phyloP scores from a whole-genome alignment of 2,113 vertebrate species.

The Casuarius casuarius region DNA sequence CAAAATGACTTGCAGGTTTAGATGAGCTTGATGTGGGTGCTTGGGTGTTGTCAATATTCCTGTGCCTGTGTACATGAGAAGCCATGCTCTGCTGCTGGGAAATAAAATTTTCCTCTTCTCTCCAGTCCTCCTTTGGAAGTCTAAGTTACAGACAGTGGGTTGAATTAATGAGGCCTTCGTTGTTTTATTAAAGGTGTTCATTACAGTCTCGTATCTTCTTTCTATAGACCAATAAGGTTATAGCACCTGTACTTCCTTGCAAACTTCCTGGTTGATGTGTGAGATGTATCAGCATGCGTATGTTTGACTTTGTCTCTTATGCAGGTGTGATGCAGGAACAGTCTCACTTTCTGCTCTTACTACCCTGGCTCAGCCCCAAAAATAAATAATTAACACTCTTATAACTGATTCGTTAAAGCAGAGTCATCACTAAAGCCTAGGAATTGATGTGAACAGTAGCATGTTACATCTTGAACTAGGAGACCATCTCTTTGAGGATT shows the following conservation, averaged over 20 bases:
- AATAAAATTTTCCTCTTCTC: neutral
- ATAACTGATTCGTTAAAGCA: slow-evolving; percentile 26
- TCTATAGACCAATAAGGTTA: neutral
- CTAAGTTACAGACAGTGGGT: neutral
- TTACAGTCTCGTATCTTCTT: neutral
- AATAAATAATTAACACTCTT: slow-evolving; percentile 61
- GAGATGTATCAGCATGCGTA: neutral
- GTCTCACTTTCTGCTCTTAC: neutral
- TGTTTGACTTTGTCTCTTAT: neutral
- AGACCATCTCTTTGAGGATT: neutral
- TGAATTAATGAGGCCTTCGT: neutral
- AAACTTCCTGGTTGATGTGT: slow-evolving; percentile 12
- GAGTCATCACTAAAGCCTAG: slow-evolving; percentile 40
- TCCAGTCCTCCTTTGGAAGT: neutral
- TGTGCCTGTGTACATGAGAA: neutral
- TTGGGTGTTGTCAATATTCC: neutral
- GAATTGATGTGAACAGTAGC: neutral
- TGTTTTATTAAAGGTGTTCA: neutral
- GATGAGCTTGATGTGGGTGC: neutral
- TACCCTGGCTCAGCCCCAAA: slow-evolving; percentile 53
- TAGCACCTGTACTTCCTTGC: slow-evolving; percentile 8
- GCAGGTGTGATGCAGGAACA: slow-evolving; percentile 21
- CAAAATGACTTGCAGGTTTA: neutral
- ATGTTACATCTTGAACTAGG: neutral
- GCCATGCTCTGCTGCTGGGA: neutral